phyloP scores from a whole-genome alignment of 2,797 vertebrate species.

The Mallotus villosus region DNA sequence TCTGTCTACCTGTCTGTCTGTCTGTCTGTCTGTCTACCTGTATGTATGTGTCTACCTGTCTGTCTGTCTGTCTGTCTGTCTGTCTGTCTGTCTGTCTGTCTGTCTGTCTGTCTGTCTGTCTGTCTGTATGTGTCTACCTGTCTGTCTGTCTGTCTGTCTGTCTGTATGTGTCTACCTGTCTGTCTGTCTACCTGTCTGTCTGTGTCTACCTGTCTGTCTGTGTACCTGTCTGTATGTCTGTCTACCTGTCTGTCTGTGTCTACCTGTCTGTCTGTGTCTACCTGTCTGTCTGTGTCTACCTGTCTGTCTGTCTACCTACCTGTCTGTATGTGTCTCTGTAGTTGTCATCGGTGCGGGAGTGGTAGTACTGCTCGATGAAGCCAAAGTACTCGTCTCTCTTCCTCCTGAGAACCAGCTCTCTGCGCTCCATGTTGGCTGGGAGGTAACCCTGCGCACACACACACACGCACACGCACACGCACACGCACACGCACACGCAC shows the following conservation, averaged over 20 bases:
- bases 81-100: too few relatives aligned
- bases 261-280: background rate
- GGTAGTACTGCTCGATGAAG: slow-evolving; percentile 98
- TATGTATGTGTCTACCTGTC: background rate
- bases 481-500: too few relatives aligned
- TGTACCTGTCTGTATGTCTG: background rate
- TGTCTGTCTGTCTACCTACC: slow-evolving; percentile 65
- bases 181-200: too few relatives aligned
- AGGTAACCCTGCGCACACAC: slow-evolving; percentile 85
- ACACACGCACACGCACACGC: too few relatives aligned
- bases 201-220: background rate
- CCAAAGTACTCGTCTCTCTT: slow-evolving; percentile 98
- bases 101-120: slow-evolving; percentile 81
- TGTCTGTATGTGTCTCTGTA: slow-evolving; percentile 97
- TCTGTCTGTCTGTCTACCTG: background rate
- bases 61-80: background rate
- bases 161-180: too few relatives aligned
- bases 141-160: background rate
- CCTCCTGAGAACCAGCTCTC: slow-evolving; percentile 87
- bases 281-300: background rate
- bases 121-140: too few relatives aligned
- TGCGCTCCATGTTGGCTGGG: slow-evolving; percentile 90
- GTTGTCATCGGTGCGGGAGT: slow-evolving; percentile 94
- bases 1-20: background rate
- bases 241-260: background rate